Evolutionary conservation across 2,888 invertebrate species (phyloP).

Genomic region (Slavum lentiscoides): DNA sequence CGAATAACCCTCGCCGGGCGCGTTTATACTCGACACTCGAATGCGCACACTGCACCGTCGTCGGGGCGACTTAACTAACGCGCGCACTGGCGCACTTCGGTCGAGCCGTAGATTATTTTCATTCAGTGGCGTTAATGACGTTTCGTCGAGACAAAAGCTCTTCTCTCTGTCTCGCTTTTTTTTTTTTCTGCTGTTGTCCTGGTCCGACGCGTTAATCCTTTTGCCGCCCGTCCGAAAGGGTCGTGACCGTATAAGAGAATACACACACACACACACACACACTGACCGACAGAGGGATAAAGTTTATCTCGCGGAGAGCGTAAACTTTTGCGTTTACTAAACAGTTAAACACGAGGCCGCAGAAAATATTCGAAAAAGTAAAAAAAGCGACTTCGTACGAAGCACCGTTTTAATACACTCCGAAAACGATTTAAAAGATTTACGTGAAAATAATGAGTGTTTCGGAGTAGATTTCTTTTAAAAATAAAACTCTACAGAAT

Average conservation of each 20-base stretch:
- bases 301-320: not conserved
- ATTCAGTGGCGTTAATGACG: slow-evolving; percentile 47
- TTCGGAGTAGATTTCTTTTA: no score
- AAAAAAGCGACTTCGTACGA: no score
- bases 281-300: slow-evolving; percentile 28
- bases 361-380: no score
- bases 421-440: no score
- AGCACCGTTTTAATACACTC: not conserved
- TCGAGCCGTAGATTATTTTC: slow-evolving; percentile 25
- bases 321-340: slow-evolving; percentile 27
- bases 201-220: slow-evolving; percentile 46
- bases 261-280: no score
- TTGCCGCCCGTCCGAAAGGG: slow-evolving; percentile 26
- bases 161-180: not conserved
- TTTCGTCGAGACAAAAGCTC: slow-evolving; percentile 49
- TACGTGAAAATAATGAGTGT: no score
- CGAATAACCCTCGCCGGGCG: slow-evolving; percentile 20
- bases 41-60: slow-evolving; percentile 5
- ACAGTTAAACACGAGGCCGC: not conserved
- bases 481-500: not conserved
- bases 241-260: not conserved
- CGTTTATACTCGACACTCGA: slow-evolving; percentile 26
- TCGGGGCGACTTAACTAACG: slow-evolving; percentile 34
- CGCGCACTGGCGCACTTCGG: not conserved
- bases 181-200: not conserved